Conservation (phyloP, 2,113 vertebrate species). For the Tachuris rubrigastra region DNA sequence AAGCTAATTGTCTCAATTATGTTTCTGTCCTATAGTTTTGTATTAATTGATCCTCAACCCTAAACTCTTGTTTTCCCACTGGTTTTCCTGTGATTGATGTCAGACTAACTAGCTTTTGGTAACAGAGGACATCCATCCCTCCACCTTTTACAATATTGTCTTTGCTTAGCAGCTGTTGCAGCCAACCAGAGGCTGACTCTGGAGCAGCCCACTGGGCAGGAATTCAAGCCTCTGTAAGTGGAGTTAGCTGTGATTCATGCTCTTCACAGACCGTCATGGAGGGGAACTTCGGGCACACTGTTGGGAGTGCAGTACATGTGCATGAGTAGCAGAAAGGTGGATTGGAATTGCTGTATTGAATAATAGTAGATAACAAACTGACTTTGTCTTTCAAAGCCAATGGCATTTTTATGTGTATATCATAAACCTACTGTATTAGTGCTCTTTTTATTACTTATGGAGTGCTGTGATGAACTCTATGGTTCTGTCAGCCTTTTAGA, state of each 20-base stretch:
- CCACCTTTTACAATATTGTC: not conserved
- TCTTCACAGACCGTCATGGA: not conserved
- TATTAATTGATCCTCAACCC: not conserved
- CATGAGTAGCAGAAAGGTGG: not conserved
- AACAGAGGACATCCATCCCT: not conserved
- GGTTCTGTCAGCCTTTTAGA: constrained; percentile 6
- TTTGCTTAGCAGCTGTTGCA: not conserved
- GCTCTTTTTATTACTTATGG: not conserved
- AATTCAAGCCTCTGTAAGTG: not conserved
- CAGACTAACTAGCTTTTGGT: not conserved
- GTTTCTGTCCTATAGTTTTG: not conserved
- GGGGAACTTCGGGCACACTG: not conserved
- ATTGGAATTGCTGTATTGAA: not conserved
- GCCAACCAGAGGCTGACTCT: not conserved
- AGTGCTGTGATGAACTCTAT: not conserved
- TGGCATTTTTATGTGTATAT: not conserved
- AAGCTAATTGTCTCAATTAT: not conserved
- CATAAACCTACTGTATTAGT: not conserved
- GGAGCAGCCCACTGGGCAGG: not conserved
- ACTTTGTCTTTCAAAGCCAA: not conserved
- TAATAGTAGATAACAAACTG: not conserved
- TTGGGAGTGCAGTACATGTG: not conserved
- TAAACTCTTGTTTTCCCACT: not conserved
- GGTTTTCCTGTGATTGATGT: not conserved
- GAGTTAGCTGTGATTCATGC: not conserved